Evolutionary conservation across 64 coral and sea anemone genomes (phyloP).

Genomic region (Pachyseris speciosa): DNA sequence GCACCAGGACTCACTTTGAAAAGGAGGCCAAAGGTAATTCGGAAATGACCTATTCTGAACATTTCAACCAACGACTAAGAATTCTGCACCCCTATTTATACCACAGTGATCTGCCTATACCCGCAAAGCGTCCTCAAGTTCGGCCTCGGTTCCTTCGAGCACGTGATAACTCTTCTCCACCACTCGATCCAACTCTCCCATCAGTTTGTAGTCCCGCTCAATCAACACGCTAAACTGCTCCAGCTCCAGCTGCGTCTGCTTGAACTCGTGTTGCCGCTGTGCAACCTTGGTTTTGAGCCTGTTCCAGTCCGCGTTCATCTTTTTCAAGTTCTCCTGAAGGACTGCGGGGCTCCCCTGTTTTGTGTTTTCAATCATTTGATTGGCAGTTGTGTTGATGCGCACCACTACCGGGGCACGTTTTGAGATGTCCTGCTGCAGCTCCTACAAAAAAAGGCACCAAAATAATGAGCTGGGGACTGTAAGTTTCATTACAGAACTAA

Average conservation of each 20-base stretch:
- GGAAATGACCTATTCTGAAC: no score
- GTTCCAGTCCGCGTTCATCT: slow-evolving; percentile 93
- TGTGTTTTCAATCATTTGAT: slow-evolving; percentile 85
- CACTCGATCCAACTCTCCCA: slow-evolving; percentile 78
- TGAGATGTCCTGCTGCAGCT: slow-evolving; percentile 91
- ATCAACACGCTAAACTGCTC: slow-evolving; percentile 77
- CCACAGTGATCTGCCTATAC: background rate
- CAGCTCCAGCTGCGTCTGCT: slow-evolving; percentile 73
- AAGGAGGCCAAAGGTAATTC: no score
- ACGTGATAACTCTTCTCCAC: slow-evolving; percentile 78
- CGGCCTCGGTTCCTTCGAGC: slow-evolving; percentile 67
- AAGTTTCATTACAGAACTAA: no score
- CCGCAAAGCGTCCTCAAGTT: slow-evolving; percentile 77
- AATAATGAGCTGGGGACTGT: background rate
- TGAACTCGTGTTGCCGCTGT: slow-evolving; percentile 84
- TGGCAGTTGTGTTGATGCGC: slow-evolving; percentile 93
- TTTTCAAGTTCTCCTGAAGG: slow-evolving; percentile 81
- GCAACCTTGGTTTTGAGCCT: slow-evolving; percentile 93
- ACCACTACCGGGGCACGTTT: slow-evolving; percentile 89
- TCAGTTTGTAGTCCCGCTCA: slow-evolving; percentile 67
- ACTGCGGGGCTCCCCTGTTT: slow-evolving; percentile 80
- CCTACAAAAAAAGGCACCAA: slow-evolving; percentile 28
- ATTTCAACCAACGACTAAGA: no score
- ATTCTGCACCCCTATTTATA: background rate
- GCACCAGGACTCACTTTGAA: no score